Percentiles rank a stretch among this genome's conserved stretches.
phyloP scores from a whole-genome alignment of 2,797 vertebrate species.

The Bryconaethiops microstoma region DNA sequence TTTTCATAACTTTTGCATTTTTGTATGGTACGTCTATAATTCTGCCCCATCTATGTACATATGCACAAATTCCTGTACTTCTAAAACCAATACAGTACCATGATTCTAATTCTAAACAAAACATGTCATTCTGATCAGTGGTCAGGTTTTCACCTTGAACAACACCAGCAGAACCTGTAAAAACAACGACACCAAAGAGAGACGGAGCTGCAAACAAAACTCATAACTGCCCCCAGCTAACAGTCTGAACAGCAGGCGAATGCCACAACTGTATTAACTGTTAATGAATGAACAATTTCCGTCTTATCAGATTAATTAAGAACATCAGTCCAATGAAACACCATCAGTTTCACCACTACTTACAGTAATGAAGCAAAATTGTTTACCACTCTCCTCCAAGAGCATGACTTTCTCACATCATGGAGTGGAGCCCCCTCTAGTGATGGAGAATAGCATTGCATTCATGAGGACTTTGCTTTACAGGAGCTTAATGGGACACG shows the following conservation, averaged over 20 bases:
- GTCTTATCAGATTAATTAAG: neutral
- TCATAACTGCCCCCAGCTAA: neutral
- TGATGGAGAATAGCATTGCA: neutral
- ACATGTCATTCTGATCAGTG: neutral
- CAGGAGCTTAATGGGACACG: neutral
- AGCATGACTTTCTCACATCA: neutral
- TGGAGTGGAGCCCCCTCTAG: slow-evolving; percentile 18
- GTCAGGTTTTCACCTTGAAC: neutral
- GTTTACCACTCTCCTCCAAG: neutral
- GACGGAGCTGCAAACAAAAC: neutral
- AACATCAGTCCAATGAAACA: neutral
- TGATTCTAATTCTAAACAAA: neutral
- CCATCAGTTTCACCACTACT: neutral
- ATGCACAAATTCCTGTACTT: no score
- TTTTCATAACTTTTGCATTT: no score
- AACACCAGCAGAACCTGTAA: neutral
- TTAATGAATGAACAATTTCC: neutral
- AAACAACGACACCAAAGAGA: neutral
- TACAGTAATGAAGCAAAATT: neutral
- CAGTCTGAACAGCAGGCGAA: neutral
- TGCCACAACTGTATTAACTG: neutral
- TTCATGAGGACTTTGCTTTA: neutral
- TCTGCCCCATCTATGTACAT: no score
- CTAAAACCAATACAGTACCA: no score
- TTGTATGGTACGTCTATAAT: no score